Percentiles rank a stretch among this genome's conserved stretches.
These are phyloP conservation scores for Mythimna vitellina DNA, from an alignment of 2,888 invertebrate genomes.

Conservation along the genomic window DNA sequence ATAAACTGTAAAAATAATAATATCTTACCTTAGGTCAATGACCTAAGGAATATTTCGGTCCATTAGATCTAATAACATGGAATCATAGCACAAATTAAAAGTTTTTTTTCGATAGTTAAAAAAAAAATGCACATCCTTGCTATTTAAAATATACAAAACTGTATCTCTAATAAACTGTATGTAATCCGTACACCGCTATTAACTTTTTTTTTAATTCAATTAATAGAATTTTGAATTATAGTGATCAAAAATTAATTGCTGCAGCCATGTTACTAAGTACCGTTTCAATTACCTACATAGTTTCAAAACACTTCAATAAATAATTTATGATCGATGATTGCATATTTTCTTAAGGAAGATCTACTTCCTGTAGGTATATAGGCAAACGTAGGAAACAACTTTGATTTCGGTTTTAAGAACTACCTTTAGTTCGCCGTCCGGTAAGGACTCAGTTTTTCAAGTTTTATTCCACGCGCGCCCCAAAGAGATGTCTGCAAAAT, in stretches of 20 bases:
- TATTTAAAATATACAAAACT: background rate
- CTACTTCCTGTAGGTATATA: background rate
- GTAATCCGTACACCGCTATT: slow-evolving; percentile 8
- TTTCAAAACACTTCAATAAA: background rate
- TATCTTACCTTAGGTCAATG: slow-evolving; percentile 37
- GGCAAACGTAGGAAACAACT: background rate
- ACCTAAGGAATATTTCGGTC: slow-evolving; percentile 41
- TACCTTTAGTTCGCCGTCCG: background rate
- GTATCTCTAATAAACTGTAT: slow-evolving; percentile 9
- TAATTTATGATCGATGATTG: background rate
- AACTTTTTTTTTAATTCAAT: slow-evolving; percentile 18
- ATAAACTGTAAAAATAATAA: slow-evolving; percentile 38
- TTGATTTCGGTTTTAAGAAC: background rate
- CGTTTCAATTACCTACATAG: slow-evolving; percentile 12
- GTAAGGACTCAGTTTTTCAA: no score
- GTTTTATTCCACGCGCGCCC: no score
- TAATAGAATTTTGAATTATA: slow-evolving; percentile 29
- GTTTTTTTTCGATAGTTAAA: background rate
- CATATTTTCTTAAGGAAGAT: background rate
- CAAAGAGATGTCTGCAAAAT: no score
- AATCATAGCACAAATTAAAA: slow-evolving; percentile 44
- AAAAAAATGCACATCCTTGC: slow-evolving; percentile 17
- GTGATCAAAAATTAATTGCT: slow-evolving; percentile 15
- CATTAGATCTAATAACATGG: slow-evolving; percentile 37
- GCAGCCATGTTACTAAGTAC: slow-evolving; percentile 5